Evolutionary conservation across 2,113 vertebrate genomes (phyloP), one percentile per base, ranked within the genome.

Genomic region (Anser cygnoides): DNA sequence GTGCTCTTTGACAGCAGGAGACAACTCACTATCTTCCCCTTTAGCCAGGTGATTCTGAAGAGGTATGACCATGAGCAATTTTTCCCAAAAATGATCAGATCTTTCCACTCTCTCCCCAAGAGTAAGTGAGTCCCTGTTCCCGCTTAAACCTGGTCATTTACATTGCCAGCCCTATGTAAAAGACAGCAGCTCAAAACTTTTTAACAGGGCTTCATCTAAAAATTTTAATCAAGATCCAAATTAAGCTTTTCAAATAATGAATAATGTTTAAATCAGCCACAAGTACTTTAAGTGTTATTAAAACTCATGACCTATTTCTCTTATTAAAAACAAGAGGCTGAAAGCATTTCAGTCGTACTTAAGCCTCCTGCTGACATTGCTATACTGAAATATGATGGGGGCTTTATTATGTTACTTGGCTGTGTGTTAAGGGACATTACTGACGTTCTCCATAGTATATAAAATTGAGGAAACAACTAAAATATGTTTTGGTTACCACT

Each of bases 401-500:
- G 20, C 23, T 97, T 98, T 97, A 93, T 97, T 97, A 95, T 93
- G 85, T 97, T 96, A 95, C 87, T 97, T 91, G 92, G 81, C 95
- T 50, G 55, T 94, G 96, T 97, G 93, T 97, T 97, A 96, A 89
- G 96, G 96, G 96, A 98, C 95, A 62, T 96, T 96, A 96, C 90
- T 96, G 96, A 94, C 57, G 49, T 97, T 98, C 97, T 97, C 94
- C 89, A 89, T 92, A 96, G 88, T 95, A 95, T 75, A 96, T 97
- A 97, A 98, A 98, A 97, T 73, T 55, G 87, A 94, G 97, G 91
- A 98, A 98, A 97, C 96, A 97, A 91, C 85, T 96, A 77, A 95
- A 96, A 97, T 98, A 95, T 98, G 79, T 97, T 97, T 98, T 94
- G 63, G 67, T 97, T 96, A 95, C 96, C 85, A 97, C 91, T 95